These are phyloP conservation scores for Syngnathus floridae DNA, from an alignment of 2,113 vertebrate genomes.

Conservation along the genomic window DNA sequence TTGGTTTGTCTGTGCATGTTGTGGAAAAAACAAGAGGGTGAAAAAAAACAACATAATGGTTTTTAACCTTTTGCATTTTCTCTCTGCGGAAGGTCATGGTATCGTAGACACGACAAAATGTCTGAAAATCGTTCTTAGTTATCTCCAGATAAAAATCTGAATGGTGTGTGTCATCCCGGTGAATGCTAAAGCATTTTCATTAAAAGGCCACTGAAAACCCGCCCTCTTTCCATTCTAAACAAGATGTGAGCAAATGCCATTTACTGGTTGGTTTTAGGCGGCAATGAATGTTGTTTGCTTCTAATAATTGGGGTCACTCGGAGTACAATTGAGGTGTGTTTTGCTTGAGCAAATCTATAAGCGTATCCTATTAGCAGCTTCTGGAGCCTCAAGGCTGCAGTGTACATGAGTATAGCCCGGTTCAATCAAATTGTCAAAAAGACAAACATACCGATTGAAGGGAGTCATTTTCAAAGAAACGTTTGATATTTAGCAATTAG, in stretches of 20 bases:
- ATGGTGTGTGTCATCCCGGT: slow-evolving; percentile 15
- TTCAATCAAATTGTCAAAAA: slow-evolving; percentile 36
- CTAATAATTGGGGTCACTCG: slow-evolving; percentile 49
- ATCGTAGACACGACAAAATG: slow-evolving; percentile 40
- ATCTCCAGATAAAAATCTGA: slow-evolving; percentile 14
- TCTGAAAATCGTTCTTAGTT: slow-evolving; percentile 14
- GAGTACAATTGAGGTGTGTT: slow-evolving; percentile 11
- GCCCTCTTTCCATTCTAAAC: slow-evolving; percentile 34
- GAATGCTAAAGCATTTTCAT: slow-evolving; percentile 6
- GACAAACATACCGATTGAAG: slow-evolving; percentile 15
- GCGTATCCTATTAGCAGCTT: slow-evolving; percentile 28
- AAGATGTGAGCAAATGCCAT: slow-evolving; percentile 41
- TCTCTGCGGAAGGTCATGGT: slow-evolving; percentile 39
- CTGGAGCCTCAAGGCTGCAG: slow-evolving; percentile 19
- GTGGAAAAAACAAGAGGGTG: neutral
- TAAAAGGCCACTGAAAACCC: slow-evolving; percentile 1
- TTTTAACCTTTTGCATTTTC: slow-evolving; percentile 7
- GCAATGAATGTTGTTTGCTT: slow-evolving; percentile 45
- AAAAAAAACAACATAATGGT: slow-evolving; percentile 4
- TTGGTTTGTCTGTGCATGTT: too few species aligned
- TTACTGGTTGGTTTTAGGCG: slow-evolving; percentile 43
- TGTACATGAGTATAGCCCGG: slow-evolving; percentile 6
- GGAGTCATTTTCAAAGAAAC: slow-evolving; percentile 6
- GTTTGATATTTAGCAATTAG: slow-evolving; percentile 10
- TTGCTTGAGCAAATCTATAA: slow-evolving; percentile 15